phyloP scores from a whole-genome alignment of 2,888 invertebrate species.

The Monopis laevigella region DNA sequence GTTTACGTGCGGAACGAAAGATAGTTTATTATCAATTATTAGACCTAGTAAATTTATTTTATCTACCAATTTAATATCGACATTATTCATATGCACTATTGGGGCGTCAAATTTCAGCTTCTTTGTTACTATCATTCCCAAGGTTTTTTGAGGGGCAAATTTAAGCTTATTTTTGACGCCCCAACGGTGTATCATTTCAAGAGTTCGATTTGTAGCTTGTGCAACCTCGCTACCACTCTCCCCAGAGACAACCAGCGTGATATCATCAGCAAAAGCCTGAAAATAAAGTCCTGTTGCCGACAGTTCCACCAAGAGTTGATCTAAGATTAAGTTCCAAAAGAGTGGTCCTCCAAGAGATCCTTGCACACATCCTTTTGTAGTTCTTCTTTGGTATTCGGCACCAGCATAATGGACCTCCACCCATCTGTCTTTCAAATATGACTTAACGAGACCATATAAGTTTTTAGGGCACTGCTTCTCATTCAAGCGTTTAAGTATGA shows the following conservation, averaged over 20 bases:
- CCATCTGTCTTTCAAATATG: slow-evolving; percentile 15
- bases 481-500: not conserved
- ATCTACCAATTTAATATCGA: not conserved
- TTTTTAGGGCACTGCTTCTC: not conserved
- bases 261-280: slow-evolving; percentile 22
- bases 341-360: slow-evolving; percentile 18
- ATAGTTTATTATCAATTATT: slow-evolving; percentile 7
- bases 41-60: slow-evolving; percentile 5
- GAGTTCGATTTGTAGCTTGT: slow-evolving; percentile 2
- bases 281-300: not conserved
- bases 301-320: slow-evolving; percentile 13
- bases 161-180: slow-evolving; percentile 15
- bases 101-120: slow-evolving; percentile 15
- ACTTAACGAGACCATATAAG: slow-evolving; percentile 9
- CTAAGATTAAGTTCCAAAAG: slow-evolving; percentile 19
- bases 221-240: not conserved
- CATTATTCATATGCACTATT: slow-evolving; percentile 12
- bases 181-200: slow-evolving; percentile 14
- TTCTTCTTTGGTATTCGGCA: slow-evolving; percentile 12
- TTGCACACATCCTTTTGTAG: slow-evolving; percentile 16
- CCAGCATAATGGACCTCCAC: slow-evolving; percentile 16
- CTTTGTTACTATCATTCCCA: slow-evolving; percentile 13
- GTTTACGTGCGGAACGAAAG: slow-evolving; percentile 2
- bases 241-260: slow-evolving; percentile 14
- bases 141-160: slow-evolving; percentile 16